phyloP scores from a whole-genome alignment of 2,797 vertebrate species.

The Schizopygopsis malacanthus region DNA sequence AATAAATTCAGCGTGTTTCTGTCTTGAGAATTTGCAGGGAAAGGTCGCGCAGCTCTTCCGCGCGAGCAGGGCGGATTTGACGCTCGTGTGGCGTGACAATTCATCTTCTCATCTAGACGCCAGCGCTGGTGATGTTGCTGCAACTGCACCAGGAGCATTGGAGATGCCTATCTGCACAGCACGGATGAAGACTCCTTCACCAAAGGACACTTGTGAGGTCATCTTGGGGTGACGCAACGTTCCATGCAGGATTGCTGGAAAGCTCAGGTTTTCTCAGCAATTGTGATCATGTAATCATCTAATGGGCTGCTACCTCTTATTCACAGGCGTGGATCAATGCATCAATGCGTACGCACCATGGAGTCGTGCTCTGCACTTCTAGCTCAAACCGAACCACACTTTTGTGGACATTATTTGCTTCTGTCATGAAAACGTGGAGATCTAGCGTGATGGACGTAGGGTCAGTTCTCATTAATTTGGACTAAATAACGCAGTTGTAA shows the following conservation, averaged over 20 bases:
- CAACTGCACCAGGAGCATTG: conserved; percentile 49
- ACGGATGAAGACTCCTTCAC: conserved; percentile 45
- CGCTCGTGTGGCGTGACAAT: conserved; percentile 21
- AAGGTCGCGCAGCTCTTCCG: conserved; percentile 26
- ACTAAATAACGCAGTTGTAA: conserved; percentile 7
- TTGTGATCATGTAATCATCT: conserved; percentile 58
- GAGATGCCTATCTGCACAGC: conserved; percentile 41
- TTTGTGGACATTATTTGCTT: conserved; percentile 20
- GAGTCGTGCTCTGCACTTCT: conserved; percentile 46
- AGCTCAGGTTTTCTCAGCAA: conserved; percentile 49
- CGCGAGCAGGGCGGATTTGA: background rate
- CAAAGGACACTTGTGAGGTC: conserved; percentile 55
- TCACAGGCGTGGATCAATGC: conserved; percentile 64
- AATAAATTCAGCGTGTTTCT: conserved; percentile 53
- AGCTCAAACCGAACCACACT: conserved; percentile 28
- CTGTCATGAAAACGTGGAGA: conserved; percentile 45
- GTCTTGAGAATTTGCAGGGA: conserved; percentile 21
- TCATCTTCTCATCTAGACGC: conserved; percentile 3
- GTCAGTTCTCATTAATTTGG: conserved; percentile 17
- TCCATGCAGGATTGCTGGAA: conserved; percentile 38
- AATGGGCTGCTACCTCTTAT: conserved; percentile 53
- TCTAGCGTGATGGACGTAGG: conserved; percentile 51
- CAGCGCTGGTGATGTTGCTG: conserved; percentile 39
- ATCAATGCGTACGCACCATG: conserved; percentile 57
- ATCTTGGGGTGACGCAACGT: conserved; percentile 22